Evolutionary conservation across 2,797 vertebrate species (phyloP), one percentile per base, ranked within the genome.

Genomic region (Ptychobarbus kaznakovi): DNA sequence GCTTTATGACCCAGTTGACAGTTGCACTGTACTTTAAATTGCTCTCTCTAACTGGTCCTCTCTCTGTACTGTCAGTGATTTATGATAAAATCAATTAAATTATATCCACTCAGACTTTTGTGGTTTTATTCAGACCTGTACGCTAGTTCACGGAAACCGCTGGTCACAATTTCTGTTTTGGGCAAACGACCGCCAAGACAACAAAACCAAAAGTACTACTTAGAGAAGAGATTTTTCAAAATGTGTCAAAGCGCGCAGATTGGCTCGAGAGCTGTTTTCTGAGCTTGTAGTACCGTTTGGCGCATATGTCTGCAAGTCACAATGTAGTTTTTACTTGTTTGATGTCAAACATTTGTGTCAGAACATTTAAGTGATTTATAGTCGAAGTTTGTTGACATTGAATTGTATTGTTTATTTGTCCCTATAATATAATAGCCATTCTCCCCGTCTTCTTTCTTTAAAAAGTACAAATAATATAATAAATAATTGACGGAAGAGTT

Each of bases 71-170:
- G 95, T 96, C 96, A 96, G 95, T 97, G 96, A 97, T 97, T 95
- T 96, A 98, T 97, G 95, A 96, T 95, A 93, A 97, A 97, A 98
- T 97, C 96, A 95, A 97, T 98, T 94, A 94, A 94, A 96, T 95
- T 93, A 93, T 89, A 90, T 93, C 93, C 93, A 95, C 94, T 94
- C 90, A 94, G 92, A 93, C 92, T 92, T 93, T 92, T 96, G 95
- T 93, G 95, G 96, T 93, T 96, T 96, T 93, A 92, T 92, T 96
- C 92, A 90, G 90, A 86, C 91, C 95, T 94, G 94, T 91, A 93
- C 93, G 94, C 93, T 89, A 93, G 90, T 88, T 81, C 91, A 91
- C 89, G 92, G 92, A 93, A 94, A 93, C 93, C 89, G 82, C 93
- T 92, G 90, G 92, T 91, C 90, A 92, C 93, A 66, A 83, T 86